A percentile compares a stretch with the other conserved stretches of the same genome.
phyloP scores from a whole-genome alignment of 1,140 invertebrate genomes.

The Pentalonia nigronervosa region DNA sequence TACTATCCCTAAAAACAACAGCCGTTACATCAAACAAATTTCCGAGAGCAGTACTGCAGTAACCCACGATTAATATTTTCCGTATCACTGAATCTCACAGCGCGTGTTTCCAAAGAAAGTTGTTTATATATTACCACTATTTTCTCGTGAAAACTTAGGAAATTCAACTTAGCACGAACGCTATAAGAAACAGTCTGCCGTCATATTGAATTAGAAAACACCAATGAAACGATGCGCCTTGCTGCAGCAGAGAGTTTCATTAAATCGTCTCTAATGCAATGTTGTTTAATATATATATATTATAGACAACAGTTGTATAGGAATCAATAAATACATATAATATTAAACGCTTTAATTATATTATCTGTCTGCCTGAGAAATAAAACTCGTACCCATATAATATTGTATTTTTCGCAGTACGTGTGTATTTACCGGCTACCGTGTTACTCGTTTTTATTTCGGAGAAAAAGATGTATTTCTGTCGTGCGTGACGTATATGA shows the following conservation, averaged over 20 bases:
- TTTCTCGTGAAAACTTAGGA: slow-evolving; percentile 6
- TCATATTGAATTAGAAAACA: neutral
- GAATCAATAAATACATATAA: neutral
- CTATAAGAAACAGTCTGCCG: slow-evolving; percentile 6
- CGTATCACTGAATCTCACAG: neutral
- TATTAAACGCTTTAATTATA: neutral
- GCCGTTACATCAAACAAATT: slow-evolving; percentile 9
- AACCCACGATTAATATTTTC: neutral
- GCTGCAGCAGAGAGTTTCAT: neutral
- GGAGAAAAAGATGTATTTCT: slow-evolving; percentile 22
- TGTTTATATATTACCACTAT: neutral
- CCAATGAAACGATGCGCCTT: neutral
- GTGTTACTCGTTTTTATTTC: neutral
- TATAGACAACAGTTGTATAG: neutral
- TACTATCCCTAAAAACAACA: neutral
- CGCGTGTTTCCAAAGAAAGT: slow-evolving; percentile 21
- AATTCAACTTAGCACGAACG: neutral
- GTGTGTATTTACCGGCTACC: too few species aligned
- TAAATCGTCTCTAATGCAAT: neutral
- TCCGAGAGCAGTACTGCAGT: neutral
- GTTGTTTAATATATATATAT: neutral
- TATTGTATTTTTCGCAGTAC: neutral
- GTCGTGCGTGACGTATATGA: neutral
- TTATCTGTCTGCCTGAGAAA: neutral
- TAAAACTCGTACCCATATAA: neutral